Evolutionary conservation across 2,797 vertebrate species (phyloP).

Genomic region (Gambusia yucatana): DNA sequence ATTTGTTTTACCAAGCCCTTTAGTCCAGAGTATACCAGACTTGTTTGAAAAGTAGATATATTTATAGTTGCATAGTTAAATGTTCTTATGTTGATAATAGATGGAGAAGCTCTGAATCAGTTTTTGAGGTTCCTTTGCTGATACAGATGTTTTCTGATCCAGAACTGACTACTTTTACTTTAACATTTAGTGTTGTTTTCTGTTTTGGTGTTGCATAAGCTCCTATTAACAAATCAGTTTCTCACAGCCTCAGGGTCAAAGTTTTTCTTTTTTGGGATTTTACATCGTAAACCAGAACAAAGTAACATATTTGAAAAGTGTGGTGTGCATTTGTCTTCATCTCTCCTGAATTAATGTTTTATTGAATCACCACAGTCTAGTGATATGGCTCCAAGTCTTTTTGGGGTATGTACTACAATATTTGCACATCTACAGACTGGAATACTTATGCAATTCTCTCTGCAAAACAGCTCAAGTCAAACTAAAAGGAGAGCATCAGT

Average conservation of each 20-base stretch:
- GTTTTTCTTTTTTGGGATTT: not conserved
- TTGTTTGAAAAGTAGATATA: constrained; percentile 10
- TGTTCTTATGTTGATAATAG: not conserved
- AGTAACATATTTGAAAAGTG: not conserved
- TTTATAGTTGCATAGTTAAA: not conserved
- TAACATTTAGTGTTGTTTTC: not conserved
- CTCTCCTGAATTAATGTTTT: not conserved
- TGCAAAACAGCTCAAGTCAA: not conserved
- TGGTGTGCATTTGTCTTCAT: not conserved
- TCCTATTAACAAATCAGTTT: not conserved
- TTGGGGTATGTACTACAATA: not conserved
- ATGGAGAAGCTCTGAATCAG: not conserved
- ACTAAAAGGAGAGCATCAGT: not conserved
- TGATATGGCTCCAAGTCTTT: not conserved
- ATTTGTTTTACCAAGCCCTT: not conserved
- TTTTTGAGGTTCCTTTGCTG: not conserved
- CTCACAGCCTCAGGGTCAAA: not conserved
- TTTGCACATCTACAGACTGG: not conserved
- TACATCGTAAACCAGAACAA: not conserved
- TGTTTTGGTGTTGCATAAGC: not conserved
- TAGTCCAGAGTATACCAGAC: not conserved
- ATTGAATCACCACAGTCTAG: not conserved
- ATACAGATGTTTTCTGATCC: not conserved
- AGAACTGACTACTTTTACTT: not conserved
- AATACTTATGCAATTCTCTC: not conserved